phyloP scores from a whole-genome alignment of 1,140 invertebrate genomes.

The Drosophila suzukii region DNA sequence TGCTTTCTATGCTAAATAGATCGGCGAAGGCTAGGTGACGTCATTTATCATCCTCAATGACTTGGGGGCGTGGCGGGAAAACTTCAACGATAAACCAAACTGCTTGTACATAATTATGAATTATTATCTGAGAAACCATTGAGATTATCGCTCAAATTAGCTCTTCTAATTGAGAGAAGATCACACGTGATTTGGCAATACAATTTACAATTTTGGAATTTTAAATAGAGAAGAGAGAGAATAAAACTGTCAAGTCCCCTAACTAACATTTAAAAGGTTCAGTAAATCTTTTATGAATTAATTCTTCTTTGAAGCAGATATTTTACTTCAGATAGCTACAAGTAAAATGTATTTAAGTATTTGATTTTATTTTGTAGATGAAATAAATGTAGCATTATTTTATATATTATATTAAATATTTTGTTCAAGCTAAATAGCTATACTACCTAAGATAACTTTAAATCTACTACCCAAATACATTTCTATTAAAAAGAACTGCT shows the following conservation, averaged over 20 bases:
- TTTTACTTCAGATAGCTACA: too few relatives aligned
- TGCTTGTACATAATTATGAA: conserved; percentile 37
- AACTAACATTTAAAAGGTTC: too few relatives aligned
- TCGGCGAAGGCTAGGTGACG: conserved; percentile 65
- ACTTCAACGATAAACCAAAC: conserved; percentile 8
- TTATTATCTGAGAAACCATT: conserved; percentile 25
- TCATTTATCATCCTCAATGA: conserved; percentile 64
- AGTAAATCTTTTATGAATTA: too few relatives aligned
- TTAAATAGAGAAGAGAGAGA: not conserved
- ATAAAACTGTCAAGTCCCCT: too few relatives aligned
- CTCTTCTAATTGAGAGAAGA: conserved; percentile 1
- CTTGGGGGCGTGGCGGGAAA: conserved; percentile 43
- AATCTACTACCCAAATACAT: not conserved
- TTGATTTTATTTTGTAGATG: too few relatives aligned
- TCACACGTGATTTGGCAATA: conserved; percentile 10
- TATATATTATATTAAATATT: too few relatives aligned
- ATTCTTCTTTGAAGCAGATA: too few relatives aligned
- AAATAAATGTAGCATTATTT: too few relatives aligned
- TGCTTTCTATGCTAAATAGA: conserved; percentile 72
- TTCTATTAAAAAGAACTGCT: not conserved
- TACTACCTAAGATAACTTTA: not conserved
- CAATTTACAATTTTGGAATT: not conserved
- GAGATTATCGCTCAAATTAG: conserved; percentile 9
- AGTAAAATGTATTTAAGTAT: too few relatives aligned
- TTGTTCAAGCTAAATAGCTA: too few relatives aligned